Evolutionary conservation across 2,797 vertebrate genomes (phyloP).

Genomic region (Orestias chungarensis): DNA sequence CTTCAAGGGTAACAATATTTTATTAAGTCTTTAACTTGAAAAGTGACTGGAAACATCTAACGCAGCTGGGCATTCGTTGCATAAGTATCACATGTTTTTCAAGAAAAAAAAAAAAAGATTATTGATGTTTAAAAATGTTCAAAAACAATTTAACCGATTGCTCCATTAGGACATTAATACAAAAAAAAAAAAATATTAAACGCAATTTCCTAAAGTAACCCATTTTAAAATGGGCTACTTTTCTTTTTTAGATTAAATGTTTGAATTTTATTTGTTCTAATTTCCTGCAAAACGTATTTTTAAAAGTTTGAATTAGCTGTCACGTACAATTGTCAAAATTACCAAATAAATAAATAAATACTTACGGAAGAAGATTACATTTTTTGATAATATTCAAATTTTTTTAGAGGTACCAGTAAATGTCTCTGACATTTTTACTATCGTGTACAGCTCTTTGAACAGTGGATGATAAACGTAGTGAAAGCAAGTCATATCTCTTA

Average conservation of each 20-base stretch:
- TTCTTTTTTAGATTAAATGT: no score
- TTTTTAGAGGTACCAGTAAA: slow-evolving; percentile 5
- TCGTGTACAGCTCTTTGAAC: slow-evolving; percentile 12
- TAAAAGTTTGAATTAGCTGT: neutral
- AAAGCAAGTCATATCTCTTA: slow-evolving; percentile 18
- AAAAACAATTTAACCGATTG: no score
- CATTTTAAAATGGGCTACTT: neutral
- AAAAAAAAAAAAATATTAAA: no score
- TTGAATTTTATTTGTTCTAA: neutral
- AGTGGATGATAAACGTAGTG: slow-evolving; percentile 23
- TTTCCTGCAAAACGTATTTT: neutral
- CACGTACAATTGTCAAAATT: neutral
- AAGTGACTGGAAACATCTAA: no score
- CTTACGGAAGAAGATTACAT: neutral
- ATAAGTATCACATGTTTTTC: no score
- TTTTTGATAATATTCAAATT: neutral
- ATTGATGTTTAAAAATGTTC: no score
- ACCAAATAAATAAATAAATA: neutral
- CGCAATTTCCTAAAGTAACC: no score
- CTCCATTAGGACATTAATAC: no score
- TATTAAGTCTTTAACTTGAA: neutral
- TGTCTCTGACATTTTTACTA: slow-evolving; percentile 23
- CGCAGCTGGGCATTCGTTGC: no score
- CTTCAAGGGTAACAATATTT: neutral
- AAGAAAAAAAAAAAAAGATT: no score